These are phyloP conservation scores for Platalea minor DNA, from an alignment of 2,797 vertebrate genomes.

Conservation along the genomic window DNA sequence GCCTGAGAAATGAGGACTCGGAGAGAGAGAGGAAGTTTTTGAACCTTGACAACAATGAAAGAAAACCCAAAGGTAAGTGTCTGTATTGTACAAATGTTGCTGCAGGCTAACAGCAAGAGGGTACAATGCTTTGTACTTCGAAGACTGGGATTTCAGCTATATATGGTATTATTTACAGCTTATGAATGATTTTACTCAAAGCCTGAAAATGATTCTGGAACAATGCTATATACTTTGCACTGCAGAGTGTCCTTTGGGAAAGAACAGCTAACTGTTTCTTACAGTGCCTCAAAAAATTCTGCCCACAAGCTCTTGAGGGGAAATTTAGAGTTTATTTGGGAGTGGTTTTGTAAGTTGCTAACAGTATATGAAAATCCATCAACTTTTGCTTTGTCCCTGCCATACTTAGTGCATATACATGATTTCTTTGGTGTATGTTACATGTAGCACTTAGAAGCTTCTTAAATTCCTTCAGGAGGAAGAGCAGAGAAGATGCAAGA, in stretches of 20 bases:
- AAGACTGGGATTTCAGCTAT: not conserved
- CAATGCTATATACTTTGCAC: not conserved
- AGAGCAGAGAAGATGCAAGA: slow-evolving; percentile 22
- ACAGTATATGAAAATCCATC: not conserved
- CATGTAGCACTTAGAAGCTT: not conserved
- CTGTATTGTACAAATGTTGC: not conserved
- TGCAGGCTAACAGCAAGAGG: not conserved
- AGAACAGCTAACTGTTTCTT: not conserved
- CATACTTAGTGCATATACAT: not conserved
- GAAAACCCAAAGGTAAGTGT: slow-evolving; percentile 85
- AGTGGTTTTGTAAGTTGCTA: not conserved
- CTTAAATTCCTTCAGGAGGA: slow-evolving; percentile 33
- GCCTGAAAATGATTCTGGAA: not conserved
- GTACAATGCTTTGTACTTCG: not conserved
- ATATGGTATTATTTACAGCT: not conserved
- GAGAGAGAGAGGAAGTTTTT: slow-evolving; percentile 78
- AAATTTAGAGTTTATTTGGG: not conserved
- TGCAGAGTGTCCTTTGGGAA: not conserved
- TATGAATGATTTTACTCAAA: not conserved
- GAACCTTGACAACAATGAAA: slow-evolving; percentile 78
- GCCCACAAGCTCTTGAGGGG: not conserved
- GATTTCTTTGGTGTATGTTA: not conserved
- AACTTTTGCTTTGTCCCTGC: not conserved
- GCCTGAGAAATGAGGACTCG: slow-evolving; percentile 81
- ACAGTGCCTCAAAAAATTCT: not conserved